phyloP scores from a whole-genome alignment of 1,140 invertebrate genomes.

The Pomacea maculata region DNA sequence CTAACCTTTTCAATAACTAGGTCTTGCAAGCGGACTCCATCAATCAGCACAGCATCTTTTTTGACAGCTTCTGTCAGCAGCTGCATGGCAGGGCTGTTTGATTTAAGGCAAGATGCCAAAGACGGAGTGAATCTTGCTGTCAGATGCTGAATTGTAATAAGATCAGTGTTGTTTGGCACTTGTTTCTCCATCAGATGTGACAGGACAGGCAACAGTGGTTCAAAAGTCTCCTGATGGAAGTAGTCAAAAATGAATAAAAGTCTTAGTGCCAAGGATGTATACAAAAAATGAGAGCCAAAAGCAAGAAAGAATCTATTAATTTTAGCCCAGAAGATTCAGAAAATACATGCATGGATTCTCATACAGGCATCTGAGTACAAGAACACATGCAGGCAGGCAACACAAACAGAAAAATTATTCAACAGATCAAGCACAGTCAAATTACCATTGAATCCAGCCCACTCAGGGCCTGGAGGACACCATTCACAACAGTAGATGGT shows the following conservation, averaged over 20 bases:
- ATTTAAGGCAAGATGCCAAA: constrained; percentile 8
- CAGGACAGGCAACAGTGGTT: constrained; percentile 10
- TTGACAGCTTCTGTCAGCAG: constrained; percentile 10
- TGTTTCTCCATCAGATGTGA: constrained; percentile 10
- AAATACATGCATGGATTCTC: not conserved
- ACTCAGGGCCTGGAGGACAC: constrained; percentile 3
- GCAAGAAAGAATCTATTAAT: not conserved
- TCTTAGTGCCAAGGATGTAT: not conserved
- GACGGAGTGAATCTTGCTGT: not conserved
- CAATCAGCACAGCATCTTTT: not conserved
- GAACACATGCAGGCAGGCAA: not conserved
- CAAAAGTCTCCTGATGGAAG: constrained; percentile 6
- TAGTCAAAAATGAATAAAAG: not conserved
- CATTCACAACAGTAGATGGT: not conserved
- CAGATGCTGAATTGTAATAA: not conserved
- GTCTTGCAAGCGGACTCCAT: constrained; percentile 6
- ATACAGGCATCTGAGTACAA: not conserved
- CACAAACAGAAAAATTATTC: not conserved
- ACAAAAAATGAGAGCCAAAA: not conserved
- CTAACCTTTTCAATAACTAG: constrained; percentile 12
- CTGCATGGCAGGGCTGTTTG: constrained; percentile 1
- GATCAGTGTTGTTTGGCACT: not conserved
- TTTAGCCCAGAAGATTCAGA: not conserved
- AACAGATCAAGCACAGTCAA: not conserved
- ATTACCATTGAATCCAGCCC: constrained; percentile 13